phyloP scores from a whole-genome alignment of 2,113 vertebrate species.

The Poeciliopsis prolifica region DNA sequence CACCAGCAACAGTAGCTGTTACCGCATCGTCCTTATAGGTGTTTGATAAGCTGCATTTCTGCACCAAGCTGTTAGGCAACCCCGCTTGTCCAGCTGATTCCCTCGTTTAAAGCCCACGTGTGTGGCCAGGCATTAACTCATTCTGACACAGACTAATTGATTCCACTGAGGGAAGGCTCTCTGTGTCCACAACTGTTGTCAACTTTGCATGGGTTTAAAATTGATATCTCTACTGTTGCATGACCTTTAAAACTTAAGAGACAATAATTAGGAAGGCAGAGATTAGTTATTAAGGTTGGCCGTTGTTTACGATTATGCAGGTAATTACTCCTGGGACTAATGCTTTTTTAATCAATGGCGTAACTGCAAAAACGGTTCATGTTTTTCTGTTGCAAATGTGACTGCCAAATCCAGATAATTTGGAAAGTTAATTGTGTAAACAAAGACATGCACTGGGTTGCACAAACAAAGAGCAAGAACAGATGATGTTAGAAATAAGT shows the following conservation, averaged over 20 bases:
- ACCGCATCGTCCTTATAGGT: background rate
- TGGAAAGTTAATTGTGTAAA: background rate
- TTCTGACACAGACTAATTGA: conserved; percentile 1
- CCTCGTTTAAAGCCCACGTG: background rate
- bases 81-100: background rate
- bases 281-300: background rate
- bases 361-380: background rate
- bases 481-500: background rate
- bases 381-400: background rate
- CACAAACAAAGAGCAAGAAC: background rate
- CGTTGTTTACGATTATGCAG: background rate
- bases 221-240: background rate
- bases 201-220: background rate
- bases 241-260: background rate
- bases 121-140: background rate
- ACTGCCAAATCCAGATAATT: background rate
- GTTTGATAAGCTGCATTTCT: background rate
- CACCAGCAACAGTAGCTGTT: background rate
- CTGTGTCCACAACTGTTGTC: background rate
- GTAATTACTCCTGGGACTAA: background rate
- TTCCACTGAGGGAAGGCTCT: background rate
- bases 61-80: background rate
- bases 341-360: background rate
- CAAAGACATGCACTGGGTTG: background rate
- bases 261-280: background rate